Evolutionary conservation across 2,113 vertebrate species (phyloP).

Genomic region (Periophthalmus modestus): DNA sequence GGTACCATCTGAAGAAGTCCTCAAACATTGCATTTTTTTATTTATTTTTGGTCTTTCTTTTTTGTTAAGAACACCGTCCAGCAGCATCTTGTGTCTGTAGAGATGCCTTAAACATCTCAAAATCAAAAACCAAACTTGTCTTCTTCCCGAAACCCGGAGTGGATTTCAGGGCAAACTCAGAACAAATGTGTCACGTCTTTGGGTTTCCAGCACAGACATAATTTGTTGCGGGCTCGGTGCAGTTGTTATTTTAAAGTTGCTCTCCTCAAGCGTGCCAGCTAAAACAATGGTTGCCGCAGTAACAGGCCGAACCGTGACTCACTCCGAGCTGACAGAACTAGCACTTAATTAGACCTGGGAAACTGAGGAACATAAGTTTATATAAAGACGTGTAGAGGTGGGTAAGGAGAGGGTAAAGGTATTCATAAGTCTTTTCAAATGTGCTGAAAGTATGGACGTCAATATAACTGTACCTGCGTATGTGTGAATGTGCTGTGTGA

Average conservation of each 20-base stretch:
- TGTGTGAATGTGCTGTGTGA: neutral
- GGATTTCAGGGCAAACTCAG: slow-evolving; percentile 50
- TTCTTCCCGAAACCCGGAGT: slow-evolving; percentile 35
- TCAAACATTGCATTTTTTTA: neutral
- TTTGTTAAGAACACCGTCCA: neutral
- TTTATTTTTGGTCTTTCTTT: too few species aligned
- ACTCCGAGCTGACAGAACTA: slow-evolving; percentile 10
- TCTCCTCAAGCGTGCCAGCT: slow-evolving; percentile 42
- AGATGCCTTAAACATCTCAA: slow-evolving; percentile 29
- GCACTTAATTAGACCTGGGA: slow-evolving; percentile 3
- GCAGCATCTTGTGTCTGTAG: slow-evolving; percentile 1
- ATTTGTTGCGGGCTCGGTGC: slow-evolving; percentile 39
- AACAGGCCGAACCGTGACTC: slow-evolving; percentile 38
- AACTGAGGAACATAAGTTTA: slow-evolving; percentile 11
- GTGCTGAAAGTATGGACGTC: slow-evolving; percentile 45
- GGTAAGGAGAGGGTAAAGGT: slow-evolving; percentile 22
- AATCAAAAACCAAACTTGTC: slow-evolving; percentile 27
- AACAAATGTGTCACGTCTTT: slow-evolving; percentile 53
- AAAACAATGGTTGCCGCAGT: slow-evolving; percentile 53
- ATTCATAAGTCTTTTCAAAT: neutral
- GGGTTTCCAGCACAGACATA: slow-evolving; percentile 38
- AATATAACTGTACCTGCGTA: slow-evolving; percentile 47
- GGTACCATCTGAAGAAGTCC: neutral
- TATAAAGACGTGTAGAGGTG: neutral
- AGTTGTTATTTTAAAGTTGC: slow-evolving; percentile 60